phyloP scores from a whole-genome alignment of 2,888 invertebrate species.

The Calameuta idolon region DNA sequence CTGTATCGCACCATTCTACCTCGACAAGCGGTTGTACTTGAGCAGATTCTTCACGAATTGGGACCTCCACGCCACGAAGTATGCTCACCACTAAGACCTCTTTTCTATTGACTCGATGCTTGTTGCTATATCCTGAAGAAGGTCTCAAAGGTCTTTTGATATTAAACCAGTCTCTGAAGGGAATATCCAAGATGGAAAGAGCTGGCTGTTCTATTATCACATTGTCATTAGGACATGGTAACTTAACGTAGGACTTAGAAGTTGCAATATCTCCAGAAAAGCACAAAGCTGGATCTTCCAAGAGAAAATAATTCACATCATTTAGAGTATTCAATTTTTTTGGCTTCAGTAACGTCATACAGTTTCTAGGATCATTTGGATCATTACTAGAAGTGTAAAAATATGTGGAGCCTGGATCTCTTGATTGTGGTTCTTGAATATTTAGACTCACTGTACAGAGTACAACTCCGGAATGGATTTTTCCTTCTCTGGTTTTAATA shows the following conservation, averaged over 20 bases:
- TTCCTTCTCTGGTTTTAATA: conserved; percentile 41
- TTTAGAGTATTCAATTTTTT: conserved; percentile 27
- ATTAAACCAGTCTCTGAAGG: conserved; percentile 50
- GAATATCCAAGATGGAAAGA: conserved; percentile 53
- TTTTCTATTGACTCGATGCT: conserved; percentile 45
- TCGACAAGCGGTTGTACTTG: conserved; percentile 59
- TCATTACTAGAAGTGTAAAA: conserved; percentile 48
- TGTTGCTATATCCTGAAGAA: conserved; percentile 35
- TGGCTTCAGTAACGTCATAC: conserved; percentile 35
- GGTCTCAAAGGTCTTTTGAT: conserved; percentile 48
- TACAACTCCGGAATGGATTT: conserved; percentile 51
- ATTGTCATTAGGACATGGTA: conserved; percentile 45
- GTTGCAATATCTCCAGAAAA: not conserved
- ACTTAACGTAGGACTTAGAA: not conserved
- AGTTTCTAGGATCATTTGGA: conserved; percentile 56
- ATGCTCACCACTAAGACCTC: conserved; percentile 56
- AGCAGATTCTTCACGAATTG: conserved; percentile 62
- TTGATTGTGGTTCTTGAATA: conserved; percentile 21
- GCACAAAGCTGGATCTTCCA: conserved; percentile 48
- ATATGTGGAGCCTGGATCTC: conserved; percentile 14
- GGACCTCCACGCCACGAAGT: conserved; percentile 60
- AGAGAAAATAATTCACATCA: conserved; percentile 47
- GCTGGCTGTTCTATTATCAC: conserved; percentile 53
- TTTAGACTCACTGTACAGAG: conserved; percentile 51
- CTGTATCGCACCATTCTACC: conserved; percentile 56